Percentiles rank a stretch among this genome's conserved stretches.
phyloP scores from a whole-genome alignment of 2,888 invertebrate species.

The Eudasyphora cyanicolor region DNA sequence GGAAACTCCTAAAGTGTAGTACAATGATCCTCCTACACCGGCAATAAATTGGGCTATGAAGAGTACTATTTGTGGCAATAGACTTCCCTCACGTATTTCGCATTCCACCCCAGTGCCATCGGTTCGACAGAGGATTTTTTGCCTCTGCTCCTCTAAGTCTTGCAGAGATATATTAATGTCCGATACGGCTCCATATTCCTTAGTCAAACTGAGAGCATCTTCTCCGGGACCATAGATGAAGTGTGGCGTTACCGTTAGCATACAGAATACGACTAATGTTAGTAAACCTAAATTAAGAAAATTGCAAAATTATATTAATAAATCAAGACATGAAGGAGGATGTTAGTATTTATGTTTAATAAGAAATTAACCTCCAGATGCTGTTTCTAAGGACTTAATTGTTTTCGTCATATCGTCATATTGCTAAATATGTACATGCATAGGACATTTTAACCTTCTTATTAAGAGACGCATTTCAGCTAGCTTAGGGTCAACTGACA shows the following conservation, averaged over 20 bases:
- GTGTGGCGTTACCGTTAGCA: slow-evolving; percentile 85
- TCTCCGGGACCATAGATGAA: slow-evolving; percentile 85
- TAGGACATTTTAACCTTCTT: no score
- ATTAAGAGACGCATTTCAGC: no score
- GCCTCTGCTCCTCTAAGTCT: slow-evolving; percentile 79
- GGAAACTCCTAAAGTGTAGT: slow-evolving; percentile 84
- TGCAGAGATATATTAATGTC: slow-evolving; percentile 76
- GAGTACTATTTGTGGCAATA: slow-evolving; percentile 82
- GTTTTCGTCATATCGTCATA: no score
- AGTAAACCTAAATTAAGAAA: slow-evolving; percentile 79
- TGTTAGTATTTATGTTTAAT: no score
- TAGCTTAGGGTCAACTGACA: no score
- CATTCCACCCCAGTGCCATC: slow-evolving; percentile 74
- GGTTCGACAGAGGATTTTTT: slow-evolving; percentile 81
- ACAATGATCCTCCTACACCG: slow-evolving; percentile 85
- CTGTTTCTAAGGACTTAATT: no score
- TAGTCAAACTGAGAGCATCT: slow-evolving; percentile 83
- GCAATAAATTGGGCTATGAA: slow-evolving; percentile 85
- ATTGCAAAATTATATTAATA: no score
- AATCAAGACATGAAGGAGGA: no score
- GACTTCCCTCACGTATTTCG: slow-evolving; percentile 80
- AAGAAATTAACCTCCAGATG: no score
- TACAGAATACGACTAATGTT: slow-evolving; percentile 83
- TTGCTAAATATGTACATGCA: no score
- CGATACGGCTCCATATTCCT: slow-evolving; percentile 81